Percentiles rank a stretch among this genome's conserved stretches.
These are phyloP conservation scores for Osmerus mordax DNA, from an alignment of 2,113 vertebrate genomes.

Conservation along the genomic window DNA sequence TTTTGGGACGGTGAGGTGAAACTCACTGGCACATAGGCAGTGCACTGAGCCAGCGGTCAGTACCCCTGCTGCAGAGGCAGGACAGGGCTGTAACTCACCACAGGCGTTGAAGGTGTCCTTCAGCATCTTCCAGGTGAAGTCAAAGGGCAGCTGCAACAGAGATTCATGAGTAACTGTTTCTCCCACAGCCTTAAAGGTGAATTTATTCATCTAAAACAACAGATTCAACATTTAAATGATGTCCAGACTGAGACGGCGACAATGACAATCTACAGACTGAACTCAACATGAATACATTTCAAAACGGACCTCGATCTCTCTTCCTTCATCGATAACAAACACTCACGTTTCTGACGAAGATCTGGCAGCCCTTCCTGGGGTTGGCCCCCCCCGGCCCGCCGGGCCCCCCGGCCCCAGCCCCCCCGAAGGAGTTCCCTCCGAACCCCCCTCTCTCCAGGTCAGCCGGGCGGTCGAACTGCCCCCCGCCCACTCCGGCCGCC, in stretches of 20 bases:
- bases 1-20: too few relatives aligned
- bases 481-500: slow-evolving; percentile 75
- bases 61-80: background rate
- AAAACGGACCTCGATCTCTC: background rate
- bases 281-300: too few relatives aligned
- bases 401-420: slow-evolving; percentile 82
- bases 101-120: slow-evolving; percentile 97
- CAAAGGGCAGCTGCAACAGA: slow-evolving; percentile 87
- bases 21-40: too few relatives aligned
- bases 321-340: background rate
- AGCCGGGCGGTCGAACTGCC: slow-evolving; percentile 84
- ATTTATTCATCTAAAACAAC: background rate
- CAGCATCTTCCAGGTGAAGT: slow-evolving; percentile 98
- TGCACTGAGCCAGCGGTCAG: too few relatives aligned
- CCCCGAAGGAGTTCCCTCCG: slow-evolving; percentile 83
- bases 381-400: slow-evolving; percentile 72
- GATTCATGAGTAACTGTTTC: background rate
- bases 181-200: background rate
- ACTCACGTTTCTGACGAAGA: slow-evolving; percentile 98
- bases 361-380: slow-evolving; percentile 92
- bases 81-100: slow-evolving; percentile 69
- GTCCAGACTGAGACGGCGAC: too few relatives aligned
- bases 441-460: slow-evolving; percentile 92
- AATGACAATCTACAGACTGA: too few relatives aligned
- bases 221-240: background rate